Evolutionary conservation across 2,888 invertebrate genomes (phyloP).

Genomic region (Drosophila kuntzei): DNA sequence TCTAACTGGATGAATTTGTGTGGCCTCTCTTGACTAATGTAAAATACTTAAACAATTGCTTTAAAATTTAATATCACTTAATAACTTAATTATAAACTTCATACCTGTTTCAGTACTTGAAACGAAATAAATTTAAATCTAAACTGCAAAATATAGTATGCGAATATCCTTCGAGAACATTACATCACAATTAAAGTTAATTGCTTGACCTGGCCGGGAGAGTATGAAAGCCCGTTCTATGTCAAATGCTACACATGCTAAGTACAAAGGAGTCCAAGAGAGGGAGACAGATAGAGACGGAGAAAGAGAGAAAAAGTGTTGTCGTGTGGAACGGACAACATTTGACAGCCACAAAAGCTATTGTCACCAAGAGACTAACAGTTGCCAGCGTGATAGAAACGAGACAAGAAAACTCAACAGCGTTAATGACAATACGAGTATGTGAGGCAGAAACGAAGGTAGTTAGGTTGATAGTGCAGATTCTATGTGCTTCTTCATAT

Average conservation of each 20-base stretch:
- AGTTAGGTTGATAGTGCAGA: conserved; percentile 20
- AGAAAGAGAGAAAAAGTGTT: background rate
- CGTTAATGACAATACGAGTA: conserved; percentile 60
- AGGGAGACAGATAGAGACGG: background rate
- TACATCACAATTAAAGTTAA: conserved; percentile 17
- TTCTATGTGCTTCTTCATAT: conserved; percentile 50
- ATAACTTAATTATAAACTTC: background rate
- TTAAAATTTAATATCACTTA: background rate
- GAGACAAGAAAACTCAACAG: conserved; percentile 23
- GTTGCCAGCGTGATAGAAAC: conserved; percentile 11
- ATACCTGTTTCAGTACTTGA: background rate
- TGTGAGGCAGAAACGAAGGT: conserved; percentile 22
- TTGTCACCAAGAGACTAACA: conserved; percentile 41
- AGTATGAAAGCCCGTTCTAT: conserved; percentile 36
- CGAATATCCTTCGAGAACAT: background rate
- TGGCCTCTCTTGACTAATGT: background rate
- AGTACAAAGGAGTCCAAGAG: conserved; percentile 45
- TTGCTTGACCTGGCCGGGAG: conserved; percentile 31
- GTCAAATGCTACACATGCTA: conserved; percentile 54
- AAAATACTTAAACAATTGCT: background rate
- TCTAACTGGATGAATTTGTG: background rate
- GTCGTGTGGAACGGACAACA: conserved; percentile 42
- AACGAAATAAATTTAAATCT: background rate
- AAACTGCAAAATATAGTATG: background rate
- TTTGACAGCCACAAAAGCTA: conserved; percentile 56